Evolutionary conservation across 2,888 invertebrate genomes (phyloP).

Genomic region (Eilema griseolum): DNA sequence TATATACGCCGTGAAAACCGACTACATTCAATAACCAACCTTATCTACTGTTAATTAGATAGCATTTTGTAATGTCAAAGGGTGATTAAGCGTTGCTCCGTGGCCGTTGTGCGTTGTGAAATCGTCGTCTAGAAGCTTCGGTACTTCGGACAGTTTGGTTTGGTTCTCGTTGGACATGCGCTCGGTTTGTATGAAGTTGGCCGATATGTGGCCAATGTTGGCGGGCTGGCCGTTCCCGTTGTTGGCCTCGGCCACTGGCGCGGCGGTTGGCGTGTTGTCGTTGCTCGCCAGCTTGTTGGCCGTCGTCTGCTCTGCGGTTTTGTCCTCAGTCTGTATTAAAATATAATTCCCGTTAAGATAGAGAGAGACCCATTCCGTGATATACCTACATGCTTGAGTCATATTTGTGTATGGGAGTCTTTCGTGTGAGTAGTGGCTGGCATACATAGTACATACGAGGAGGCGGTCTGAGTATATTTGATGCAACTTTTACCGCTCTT

Average conservation of each 20-base stretch:
- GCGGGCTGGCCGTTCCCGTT: conserved; percentile 66
- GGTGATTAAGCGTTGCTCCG: conserved; percentile 65
- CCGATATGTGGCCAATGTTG: conserved; percentile 70
- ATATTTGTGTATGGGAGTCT: no score
- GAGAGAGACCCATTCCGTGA: no score
- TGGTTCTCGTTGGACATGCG: conserved; percentile 65
- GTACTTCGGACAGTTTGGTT: conserved; percentile 60
- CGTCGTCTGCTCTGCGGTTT: conserved; percentile 61
- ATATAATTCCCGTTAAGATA: not conserved
- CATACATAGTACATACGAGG: no score
- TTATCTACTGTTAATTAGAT: conserved; percentile 64
- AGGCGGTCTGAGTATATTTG: no score
- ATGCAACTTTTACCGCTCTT: no score
- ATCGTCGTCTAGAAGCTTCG: conserved; percentile 69
- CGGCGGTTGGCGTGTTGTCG: conserved; percentile 60
- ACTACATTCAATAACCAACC: conserved; percentile 58
- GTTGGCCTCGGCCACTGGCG: conserved; percentile 57
- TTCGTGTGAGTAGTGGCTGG: no score
- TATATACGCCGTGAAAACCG: conserved; percentile 69
- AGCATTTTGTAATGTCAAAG: conserved; percentile 79
- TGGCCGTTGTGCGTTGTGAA: conserved; percentile 84
- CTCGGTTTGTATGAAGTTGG: conserved; percentile 77
- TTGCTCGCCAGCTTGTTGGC: conserved; percentile 58
- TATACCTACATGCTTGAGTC: no score
- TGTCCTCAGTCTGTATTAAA: conserved; percentile 71